These are phyloP conservation scores for Neolamprologus sp. DNA, from an alignment of 2,113 vertebrate species.

Conservation along the genomic window DNA sequence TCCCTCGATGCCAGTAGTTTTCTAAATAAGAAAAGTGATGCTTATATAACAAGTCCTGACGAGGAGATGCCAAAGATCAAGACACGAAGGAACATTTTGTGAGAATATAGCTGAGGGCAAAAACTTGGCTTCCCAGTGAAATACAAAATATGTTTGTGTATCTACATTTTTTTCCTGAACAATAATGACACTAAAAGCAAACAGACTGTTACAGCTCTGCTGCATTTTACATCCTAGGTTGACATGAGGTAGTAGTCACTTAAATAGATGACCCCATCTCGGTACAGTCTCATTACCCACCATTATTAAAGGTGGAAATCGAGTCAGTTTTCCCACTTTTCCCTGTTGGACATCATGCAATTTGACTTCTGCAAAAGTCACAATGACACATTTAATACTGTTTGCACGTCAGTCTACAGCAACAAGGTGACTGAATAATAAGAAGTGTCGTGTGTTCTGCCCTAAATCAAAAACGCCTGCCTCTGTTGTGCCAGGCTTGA, in stretches of 20 bases:
- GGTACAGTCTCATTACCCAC: background rate
- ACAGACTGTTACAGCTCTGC: background rate
- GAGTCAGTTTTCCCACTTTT: background rate
- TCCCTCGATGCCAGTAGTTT: background rate
- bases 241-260: background rate
- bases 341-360: background rate
- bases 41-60: conserved; percentile 7
- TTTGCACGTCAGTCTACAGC: background rate
- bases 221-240: background rate
- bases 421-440: background rate
- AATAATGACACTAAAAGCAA: background rate
- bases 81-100: background rate
- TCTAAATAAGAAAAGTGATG: background rate
- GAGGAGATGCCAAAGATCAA: background rate
- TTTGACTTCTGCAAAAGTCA: background rate
- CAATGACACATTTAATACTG: background rate
- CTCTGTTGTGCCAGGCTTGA: background rate
- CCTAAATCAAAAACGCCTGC: background rate
- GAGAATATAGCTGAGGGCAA: background rate
- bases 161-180: background rate
- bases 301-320: background rate
- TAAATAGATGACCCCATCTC: background rate
- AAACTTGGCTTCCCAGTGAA: background rate
- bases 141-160: background rate
- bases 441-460: background rate